Conservation (phyloP, 2,888 invertebrate species). For the Prosopocoilus inquinatus region DNA sequence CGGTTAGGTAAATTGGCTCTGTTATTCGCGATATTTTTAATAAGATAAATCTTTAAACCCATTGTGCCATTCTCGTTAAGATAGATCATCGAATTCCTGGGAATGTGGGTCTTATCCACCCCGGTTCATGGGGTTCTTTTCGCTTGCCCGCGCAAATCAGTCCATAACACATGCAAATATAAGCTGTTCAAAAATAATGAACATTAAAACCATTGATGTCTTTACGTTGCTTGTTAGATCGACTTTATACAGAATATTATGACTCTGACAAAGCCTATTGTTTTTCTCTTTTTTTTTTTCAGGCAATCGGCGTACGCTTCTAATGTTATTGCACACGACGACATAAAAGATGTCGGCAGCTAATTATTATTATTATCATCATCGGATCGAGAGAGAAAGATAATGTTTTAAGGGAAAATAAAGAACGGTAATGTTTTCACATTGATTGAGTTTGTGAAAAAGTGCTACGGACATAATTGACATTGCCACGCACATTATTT, state of each 20-base stretch:
- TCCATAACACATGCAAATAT: conserved; percentile 45
- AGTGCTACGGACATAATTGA: too few species aligned
- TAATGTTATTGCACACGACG: too few species aligned
- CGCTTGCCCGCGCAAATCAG: conserved; percentile 22
- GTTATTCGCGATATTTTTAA: conserved; percentile 49
- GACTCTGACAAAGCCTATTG: conserved; percentile 2
- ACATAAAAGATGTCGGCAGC: too few species aligned
- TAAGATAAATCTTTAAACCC: conserved; percentile 47
- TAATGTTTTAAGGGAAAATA: too few species aligned
- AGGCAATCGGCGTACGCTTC: not conserved
- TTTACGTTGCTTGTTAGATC: conserved; percentile 39
- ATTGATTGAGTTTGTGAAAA: too few species aligned
- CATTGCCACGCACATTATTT: too few species aligned
- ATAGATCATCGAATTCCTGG: conserved; percentile 28
- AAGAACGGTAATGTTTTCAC: too few species aligned
- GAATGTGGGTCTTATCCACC: conserved; percentile 19
- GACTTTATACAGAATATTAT: conserved; percentile 30
- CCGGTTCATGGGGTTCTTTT: conserved; percentile 24
- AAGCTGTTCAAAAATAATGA: conserved; percentile 47
- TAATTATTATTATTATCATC: too few species aligned
- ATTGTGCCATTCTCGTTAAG: conserved; percentile 46
- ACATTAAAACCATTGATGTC: conserved; percentile 50
- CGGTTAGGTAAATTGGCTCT: conserved; percentile 49
- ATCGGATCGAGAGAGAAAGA: too few species aligned
- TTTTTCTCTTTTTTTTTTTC: not conserved